These are phyloP conservation scores for Saguinus imperator DNA, from an alignment of 2,113 vertebrate genomes.

Conservation along the genomic window DNA sequence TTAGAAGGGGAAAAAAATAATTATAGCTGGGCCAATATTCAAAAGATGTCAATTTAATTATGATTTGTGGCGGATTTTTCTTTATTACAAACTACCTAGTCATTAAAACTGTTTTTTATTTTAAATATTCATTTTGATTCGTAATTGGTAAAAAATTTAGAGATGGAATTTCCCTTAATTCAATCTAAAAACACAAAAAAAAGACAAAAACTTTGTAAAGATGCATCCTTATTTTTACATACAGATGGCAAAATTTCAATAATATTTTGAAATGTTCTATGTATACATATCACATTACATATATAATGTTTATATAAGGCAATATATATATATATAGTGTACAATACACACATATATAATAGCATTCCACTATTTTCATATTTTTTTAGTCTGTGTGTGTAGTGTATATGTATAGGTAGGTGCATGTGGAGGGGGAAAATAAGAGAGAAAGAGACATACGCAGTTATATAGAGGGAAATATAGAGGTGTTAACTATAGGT, in stretches of 20 bases:
- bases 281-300: too few species aligned
- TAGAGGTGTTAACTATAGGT: background rate
- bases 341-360: background rate
- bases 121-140: background rate
- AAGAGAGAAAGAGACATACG: background rate
- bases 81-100: background rate
- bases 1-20: conserved; percentile 14
- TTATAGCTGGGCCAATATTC: conserved; percentile 45
- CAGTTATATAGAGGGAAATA: background rate
- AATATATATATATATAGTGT: background rate
- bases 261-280: background rate
- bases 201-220: background rate
- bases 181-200: background rate
- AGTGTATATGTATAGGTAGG: background rate
- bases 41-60: conserved; percentile 34
- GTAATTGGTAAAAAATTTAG: background rate
- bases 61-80: conserved; percentile 42
- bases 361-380: background rate
- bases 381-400: background rate
- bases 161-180: background rate
- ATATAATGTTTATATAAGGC: background rate
- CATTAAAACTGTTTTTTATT: conserved; percentile 7
- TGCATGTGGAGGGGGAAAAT: background rate
- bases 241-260: background rate
- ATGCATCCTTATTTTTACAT: background rate